phyloP scores from a whole-genome alignment of 2,888 invertebrate genomes.

The Conomelus anceps region DNA sequence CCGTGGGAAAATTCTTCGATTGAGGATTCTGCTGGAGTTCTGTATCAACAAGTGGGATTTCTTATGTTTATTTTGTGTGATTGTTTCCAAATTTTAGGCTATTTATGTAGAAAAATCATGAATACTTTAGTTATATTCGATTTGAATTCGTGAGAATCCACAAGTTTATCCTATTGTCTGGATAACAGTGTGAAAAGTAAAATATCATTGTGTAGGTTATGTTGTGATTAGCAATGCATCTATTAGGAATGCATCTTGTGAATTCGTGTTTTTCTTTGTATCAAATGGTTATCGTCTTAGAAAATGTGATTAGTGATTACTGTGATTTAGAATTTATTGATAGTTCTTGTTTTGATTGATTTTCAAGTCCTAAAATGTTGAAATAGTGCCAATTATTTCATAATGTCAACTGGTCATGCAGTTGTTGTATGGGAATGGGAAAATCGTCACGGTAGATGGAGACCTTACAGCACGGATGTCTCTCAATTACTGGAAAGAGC shows the following conservation, averaged over 20 bases:
- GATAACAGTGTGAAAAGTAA: not conserved
- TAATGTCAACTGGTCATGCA: slow-evolving; percentile 47
- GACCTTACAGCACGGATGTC: slow-evolving; percentile 79
- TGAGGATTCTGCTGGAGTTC: not conserved
- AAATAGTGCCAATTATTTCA: not conserved
- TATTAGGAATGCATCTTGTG: not conserved
- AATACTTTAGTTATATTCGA: not conserved
- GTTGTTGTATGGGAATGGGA: slow-evolving; percentile 80
- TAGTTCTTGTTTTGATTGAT: not conserved
- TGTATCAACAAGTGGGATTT: not conserved
- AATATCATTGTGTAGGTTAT: not conserved
- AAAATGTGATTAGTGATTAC: not conserved
- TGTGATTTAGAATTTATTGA: not conserved
- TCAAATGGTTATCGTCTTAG: not conserved
- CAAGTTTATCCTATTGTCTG: not conserved
- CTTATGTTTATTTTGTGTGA: not conserved
- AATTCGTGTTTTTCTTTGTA: not conserved
- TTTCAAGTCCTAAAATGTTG: not conserved
- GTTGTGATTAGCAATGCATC: not conserved
- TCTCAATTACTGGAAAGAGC: slow-evolving; percentile 79
- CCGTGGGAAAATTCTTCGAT: not conserved
- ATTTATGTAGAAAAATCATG: not conserved
- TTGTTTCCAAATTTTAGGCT: not conserved
- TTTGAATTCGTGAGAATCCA: not conserved
- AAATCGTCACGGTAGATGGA: slow-evolving; percentile 64